These are phyloP conservation scores for Sebastes nivosus DNA, from an alignment of 2,797 vertebrate species.

Conservation along the genomic window DNA sequence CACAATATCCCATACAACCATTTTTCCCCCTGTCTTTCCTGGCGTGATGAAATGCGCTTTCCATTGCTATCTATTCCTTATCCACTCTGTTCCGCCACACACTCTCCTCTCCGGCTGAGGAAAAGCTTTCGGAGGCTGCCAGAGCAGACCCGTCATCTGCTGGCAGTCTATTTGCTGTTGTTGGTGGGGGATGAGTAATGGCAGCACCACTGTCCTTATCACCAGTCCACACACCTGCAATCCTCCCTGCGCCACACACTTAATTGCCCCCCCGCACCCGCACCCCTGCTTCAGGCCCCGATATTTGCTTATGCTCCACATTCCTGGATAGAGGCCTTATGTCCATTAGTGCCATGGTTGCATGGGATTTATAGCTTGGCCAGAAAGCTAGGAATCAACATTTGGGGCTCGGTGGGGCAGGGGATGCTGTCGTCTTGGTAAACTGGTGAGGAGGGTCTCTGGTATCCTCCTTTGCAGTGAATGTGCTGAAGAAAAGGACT, in stretches of 20 bases:
- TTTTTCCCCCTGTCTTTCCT: constrained; percentile 67
- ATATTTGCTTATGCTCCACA: constrained; percentile 85
- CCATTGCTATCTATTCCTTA: constrained; percentile 77
- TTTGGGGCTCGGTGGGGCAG: constrained; percentile 19
- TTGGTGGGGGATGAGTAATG: constrained; percentile 84
- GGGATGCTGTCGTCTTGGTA: constrained; percentile 16
- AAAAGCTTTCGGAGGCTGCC: constrained; percentile 81
- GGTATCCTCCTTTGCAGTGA: constrained; percentile 14
- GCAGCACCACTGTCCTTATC: constrained; percentile 81
- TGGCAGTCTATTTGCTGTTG: constrained; percentile 83
- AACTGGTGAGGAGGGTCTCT: constrained; percentile 18
- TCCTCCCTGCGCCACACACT: constrained; percentile 82
- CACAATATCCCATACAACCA: constrained; percentile 68
- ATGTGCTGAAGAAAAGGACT: constrained; percentile 9
- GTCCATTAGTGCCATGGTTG: constrained; percentile 74
- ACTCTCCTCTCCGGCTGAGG: constrained; percentile 61
- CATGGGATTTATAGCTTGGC: constrained; percentile 68
- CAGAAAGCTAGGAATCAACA: constrained; percentile 39
- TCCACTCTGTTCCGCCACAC: constrained; percentile 76
- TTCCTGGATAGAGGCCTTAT: constrained; percentile 80
- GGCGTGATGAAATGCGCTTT: constrained; percentile 79
- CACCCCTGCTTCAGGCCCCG: constrained; percentile 65
- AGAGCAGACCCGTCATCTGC: constrained; percentile 78
- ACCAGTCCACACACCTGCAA: constrained; percentile 86
- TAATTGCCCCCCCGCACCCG: constrained; percentile 82